Percentiles rank a stretch among this genome's conserved stretches.
These are phyloP conservation scores for Drosophila truncata DNA, from an alignment of 1,140 invertebrate species.

Conservation along the genomic window DNA sequence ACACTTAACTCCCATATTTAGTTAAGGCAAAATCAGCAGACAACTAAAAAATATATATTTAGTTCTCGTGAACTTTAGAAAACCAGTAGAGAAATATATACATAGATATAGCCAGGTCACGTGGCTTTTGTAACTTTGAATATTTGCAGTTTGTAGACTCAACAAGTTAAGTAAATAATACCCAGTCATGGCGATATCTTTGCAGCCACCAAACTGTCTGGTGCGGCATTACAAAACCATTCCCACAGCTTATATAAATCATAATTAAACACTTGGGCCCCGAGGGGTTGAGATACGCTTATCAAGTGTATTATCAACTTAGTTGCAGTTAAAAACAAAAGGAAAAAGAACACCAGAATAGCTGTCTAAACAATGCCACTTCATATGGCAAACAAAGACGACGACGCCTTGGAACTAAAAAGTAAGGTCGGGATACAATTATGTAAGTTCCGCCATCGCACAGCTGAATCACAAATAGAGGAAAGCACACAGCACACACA, in stretches of 20 bases:
- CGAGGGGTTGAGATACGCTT: conserved; percentile 22
- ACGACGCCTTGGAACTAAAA: conserved; percentile 21
- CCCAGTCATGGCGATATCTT: not conserved
- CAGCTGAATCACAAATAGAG: conserved; percentile 14
- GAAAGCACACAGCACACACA: conserved; percentile 1
- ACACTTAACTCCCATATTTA: not conserved
- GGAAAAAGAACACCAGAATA: conserved; percentile 1
- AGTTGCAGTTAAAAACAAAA: conserved; percentile 37
- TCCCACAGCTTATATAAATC: conserved; percentile 36
- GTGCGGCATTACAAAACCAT: conserved; percentile 33
- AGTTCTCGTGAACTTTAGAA: conserved; percentile 11
- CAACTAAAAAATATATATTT: conserved; percentile 34
- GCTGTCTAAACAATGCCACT: conserved; percentile 27
- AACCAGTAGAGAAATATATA: not conserved
- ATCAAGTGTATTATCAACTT: conserved; percentile 33
- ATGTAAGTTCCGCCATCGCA: conserved; percentile 43
- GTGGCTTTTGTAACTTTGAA: conserved; percentile 33
- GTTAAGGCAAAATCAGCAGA: not conserved
- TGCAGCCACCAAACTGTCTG: conserved; percentile 41
- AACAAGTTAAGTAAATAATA: conserved; percentile 14
- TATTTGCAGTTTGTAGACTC: conserved; percentile 10
- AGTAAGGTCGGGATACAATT: conserved; percentile 63
- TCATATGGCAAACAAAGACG: conserved; percentile 25
- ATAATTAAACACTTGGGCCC: conserved; percentile 23
- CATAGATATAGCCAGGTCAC: conserved; percentile 11